Conservation (phyloP, 1,140 invertebrate species). For the Choristoneura fumiferana region DNA sequence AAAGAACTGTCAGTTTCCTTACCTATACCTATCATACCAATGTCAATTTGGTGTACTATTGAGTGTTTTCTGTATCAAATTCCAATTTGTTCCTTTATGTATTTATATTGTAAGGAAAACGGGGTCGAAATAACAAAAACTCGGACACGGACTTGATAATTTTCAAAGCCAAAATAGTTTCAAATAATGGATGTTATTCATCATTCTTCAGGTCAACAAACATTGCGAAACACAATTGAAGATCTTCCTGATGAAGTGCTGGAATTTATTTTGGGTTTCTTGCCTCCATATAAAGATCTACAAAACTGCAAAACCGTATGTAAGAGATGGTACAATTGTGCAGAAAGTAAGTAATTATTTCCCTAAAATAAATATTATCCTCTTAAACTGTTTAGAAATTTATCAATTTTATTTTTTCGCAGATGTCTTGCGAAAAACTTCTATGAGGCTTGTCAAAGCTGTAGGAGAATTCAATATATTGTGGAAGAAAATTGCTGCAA, state of each 20-base stretch:
- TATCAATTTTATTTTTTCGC: constrained; percentile 46
- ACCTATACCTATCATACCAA: too few species aligned
- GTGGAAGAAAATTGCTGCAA: constrained; percentile 81
- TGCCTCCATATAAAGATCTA: constrained; percentile 94
- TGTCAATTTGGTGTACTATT: not conserved
- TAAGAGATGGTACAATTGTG: constrained; percentile 89
- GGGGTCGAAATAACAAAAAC: not conserved
- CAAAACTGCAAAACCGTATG: constrained; percentile 91
- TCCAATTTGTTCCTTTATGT: not conserved
- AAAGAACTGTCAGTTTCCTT: too few species aligned
- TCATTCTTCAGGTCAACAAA: constrained; percentile 47
- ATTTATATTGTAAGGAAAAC: constrained; percentile 9
- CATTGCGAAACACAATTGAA: constrained; percentile 77
- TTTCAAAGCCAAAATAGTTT: constrained; percentile 3
- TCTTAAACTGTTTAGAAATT: not conserved
- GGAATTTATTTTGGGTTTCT: constrained; percentile 92
- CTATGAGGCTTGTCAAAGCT: constrained; percentile 83
- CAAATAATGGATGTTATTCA: constrained; percentile 57
- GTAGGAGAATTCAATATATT: constrained; percentile 83
- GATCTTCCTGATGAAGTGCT: constrained; percentile 94
- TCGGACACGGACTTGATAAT: not conserved
- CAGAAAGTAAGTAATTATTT: constrained; percentile 83
- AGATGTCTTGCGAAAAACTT: constrained; percentile 86
- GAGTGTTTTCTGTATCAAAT: constrained; percentile 12
- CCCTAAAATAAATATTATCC: not conserved